phyloP scores from a whole-genome alignment of 2,888 invertebrate genomes.

The Harpalus rufipes region DNA sequence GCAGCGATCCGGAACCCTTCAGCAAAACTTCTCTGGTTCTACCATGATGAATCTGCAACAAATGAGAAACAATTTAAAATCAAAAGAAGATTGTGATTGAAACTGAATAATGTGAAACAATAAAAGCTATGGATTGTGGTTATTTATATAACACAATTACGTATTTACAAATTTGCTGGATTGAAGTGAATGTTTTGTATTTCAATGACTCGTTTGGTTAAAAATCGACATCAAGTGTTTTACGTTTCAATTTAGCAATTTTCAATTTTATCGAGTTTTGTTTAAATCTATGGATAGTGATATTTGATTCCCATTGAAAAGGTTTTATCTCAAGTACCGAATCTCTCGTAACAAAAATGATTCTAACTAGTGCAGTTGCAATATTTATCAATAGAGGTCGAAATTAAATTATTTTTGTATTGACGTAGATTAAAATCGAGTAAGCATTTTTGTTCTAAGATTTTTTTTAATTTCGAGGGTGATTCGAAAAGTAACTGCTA shows the following conservation, averaged over 20 bases:
- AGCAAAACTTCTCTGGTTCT: neutral
- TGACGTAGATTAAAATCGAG: too few relatives aligned
- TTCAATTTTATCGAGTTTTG: constrained; percentile 28
- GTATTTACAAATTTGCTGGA: constrained; percentile 4
- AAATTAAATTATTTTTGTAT: too few relatives aligned
- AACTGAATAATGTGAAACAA: constrained; percentile 20
- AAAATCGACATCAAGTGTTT: constrained; percentile 33
- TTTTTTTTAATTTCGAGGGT: too few relatives aligned
- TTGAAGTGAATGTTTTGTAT: constrained; percentile 23
- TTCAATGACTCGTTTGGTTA: constrained; percentile 33
- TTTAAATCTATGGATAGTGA: neutral
- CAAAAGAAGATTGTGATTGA: neutral
- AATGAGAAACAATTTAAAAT: constrained; percentile 4
- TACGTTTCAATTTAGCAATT: constrained; percentile 26
- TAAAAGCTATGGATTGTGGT: neutral
- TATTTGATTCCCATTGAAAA: neutral
- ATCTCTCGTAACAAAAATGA: too few relatives aligned
- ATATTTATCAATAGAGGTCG: too few relatives aligned
- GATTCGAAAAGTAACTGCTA: too few relatives aligned
- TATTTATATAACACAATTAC: constrained; percentile 32
- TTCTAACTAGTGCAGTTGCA: too few relatives aligned
- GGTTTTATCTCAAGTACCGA: neutral
- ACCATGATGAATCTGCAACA: constrained; percentile 40
- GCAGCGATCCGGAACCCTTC: neutral
- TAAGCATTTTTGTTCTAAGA: too few relatives aligned